These are phyloP conservation scores for Cephus pulcher DNA, from an alignment of 2,888 invertebrate species.

Conservation along the genomic window DNA sequence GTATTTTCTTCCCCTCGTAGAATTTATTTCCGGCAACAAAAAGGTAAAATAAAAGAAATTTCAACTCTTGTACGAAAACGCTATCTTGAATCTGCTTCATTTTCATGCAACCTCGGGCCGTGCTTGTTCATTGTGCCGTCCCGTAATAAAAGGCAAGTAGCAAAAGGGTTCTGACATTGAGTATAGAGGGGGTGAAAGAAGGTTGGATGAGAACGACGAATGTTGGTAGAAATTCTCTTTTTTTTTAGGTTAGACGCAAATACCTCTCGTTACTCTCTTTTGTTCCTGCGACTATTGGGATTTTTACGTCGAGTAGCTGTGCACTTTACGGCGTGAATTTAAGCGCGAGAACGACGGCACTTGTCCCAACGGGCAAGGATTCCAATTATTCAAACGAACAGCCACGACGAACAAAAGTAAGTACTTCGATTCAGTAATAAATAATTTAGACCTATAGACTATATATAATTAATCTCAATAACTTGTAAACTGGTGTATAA, in stretches of 20 bases:
- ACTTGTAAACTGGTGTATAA: too few species aligned
- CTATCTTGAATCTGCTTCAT: neutral
- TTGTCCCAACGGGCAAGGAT: neutral
- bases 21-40: neutral
- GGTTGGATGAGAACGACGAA: neutral
- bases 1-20: neutral
- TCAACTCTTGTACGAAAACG: neutral
- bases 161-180: neutral
- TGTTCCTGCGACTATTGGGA: neutral
- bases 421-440: neutral
- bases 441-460: neutral
- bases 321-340: neutral
- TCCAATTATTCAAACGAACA: neutral
- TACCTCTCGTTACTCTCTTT: neutral
- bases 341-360: neutral
- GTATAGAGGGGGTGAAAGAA: neutral
- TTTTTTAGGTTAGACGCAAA: neutral
- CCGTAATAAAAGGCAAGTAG: neutral
- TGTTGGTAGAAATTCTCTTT: neutral
- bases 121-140: neutral
- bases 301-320: neutral
- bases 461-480: too few species aligned
- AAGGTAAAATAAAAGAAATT: neutral
- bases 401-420: neutral
- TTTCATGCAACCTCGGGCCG: neutral